Percentiles rank a stretch among this genome's conserved stretches.
phyloP scores from a whole-genome alignment of 2,113 vertebrate genomes.

The Boulengeromyrus knoepffleri region DNA sequence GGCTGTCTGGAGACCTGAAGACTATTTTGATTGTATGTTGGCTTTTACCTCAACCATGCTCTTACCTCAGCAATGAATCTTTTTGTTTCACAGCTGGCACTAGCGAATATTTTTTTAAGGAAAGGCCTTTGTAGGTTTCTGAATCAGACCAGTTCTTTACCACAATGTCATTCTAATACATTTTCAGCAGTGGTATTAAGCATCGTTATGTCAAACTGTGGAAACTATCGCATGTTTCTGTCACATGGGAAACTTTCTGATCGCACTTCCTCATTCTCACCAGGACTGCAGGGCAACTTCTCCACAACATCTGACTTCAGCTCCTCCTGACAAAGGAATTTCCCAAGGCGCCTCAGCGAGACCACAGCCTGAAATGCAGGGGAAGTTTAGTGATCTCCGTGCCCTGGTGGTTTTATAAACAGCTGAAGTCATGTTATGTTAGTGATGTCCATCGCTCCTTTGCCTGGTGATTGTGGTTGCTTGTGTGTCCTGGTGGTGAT shows the following conservation, averaged over 20 bases:
- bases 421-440: not conserved
- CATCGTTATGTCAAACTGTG: not conserved
- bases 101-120: not conserved
- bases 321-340: constrained; percentile 81
- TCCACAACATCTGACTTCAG: constrained; percentile 52
- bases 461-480: not conserved
- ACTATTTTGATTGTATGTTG: not conserved
- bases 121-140: not conserved
- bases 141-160: not conserved
- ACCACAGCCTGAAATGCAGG: constrained; percentile 68
- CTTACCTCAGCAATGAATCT: not conserved
- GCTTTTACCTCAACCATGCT: not conserved
- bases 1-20: not conserved
- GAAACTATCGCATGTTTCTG: not conserved
- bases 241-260: not conserved
- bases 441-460: not conserved
- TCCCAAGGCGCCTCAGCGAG: constrained; percentile 77
- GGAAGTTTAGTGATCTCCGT: constrained; percentile 11
- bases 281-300: constrained; percentile 31
- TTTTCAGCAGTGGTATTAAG: not conserved
- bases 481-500: not conserved
- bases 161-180: not conserved
- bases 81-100: not conserved
- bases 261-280: constrained; percentile 30
- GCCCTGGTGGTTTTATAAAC: not conserved